Base-by-base conservation (phyloP, 2,797 vertebrate species). In the Cossypha caffra region DNA sequence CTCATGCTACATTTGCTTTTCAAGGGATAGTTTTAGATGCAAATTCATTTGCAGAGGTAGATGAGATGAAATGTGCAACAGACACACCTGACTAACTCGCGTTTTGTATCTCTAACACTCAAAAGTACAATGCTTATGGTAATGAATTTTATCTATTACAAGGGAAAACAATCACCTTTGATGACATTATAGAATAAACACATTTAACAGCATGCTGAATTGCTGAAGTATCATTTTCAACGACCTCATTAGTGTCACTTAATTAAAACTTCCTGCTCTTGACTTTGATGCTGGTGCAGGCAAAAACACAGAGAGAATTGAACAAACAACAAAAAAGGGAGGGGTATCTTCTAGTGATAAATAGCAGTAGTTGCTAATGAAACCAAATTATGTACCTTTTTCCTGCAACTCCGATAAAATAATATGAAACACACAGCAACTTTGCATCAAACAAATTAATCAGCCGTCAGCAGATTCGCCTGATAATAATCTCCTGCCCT, bases 221-320 rank as follows among this genome's bases (percentile, higher is more conserved):
- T 98, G 98, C 98, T 98, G 98, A 98, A 98, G 98, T 98, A 98
- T 98, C 98, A 98, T 98, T 98, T 99, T 98, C 98, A 98, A 98
- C 97, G 98, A 98, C 98, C 98, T 99, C 98, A 99, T 99, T 99
- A 99, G 98, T 99, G 98, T 98, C 98, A 98, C 98, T 99, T 99
- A 99, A 99, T 99, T 99, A 99, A 99, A 98, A 98, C 98, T 98
- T 98, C 98, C 98, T 98, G 98, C 98, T 98, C 98, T 98, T 99
- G 98, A 99, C 98, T 99, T 98, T 98, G 98, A 99, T 98, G 98
- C 98, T 98, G 95, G 98, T 98, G 98, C 98, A 98, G 98, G 98
- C 98, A 97, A 98, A 98, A 98, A 98, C 97, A 97, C 97, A 98
- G 97, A 98, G 97, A 97, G 98, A 98, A 98, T 98, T 98, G 98